Evolutionary conservation across 1,140 invertebrate genomes (phyloP), one percentile per base, ranked within the genome.

Genomic region (Saxidomus purpurata): DNA sequence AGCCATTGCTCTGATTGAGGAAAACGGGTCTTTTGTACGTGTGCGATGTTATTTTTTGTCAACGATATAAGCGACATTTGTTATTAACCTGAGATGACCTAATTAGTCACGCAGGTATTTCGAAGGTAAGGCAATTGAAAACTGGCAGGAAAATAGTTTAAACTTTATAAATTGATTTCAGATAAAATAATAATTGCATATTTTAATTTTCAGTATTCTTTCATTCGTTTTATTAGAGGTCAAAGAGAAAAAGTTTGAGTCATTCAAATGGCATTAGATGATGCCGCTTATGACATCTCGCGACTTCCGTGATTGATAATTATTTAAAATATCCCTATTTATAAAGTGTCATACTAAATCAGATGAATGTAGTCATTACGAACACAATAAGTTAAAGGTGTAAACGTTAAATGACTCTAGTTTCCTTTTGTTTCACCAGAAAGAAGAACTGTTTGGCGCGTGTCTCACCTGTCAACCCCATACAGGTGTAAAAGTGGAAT

Each of bases 21-120:
- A n/a, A n/a, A n/a, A n/a, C n/a, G n/a, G n/a, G n/a, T n/a, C n/a
- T n/a, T n/a, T n/a, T n/a, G n/a, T n/a, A n/a, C n/a, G n/a, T n/a
- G n/a, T n/a, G n/a, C n/a, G n/a, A n/a, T n/a, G n/a, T n/a, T n/a
- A n/a, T n/a, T n/a, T n/a, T n/a, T 80, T 34, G 25, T 55, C 3
- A 52, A 55, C 25, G 77, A 55, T 82, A 25, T 82, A 59, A 63
- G 59, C 80, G 59, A 15, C 11, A 76, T 40, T 49, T 34, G 19
- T 80, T 61, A 36, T 82, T 36, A 43, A 82, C 80, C 80, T 82
- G 49, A 61, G 52, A 82, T 82, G 80, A 82, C 80, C 55, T 67
- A 67, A 67, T 63, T 82, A 79, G 49, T 79, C 49, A 79, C 40
- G 40, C 67, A 71, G 67, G 67, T 71, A 71, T 71, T 71, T 40